These are phyloP conservation scores for Pseudomyrmex pallidus DNA, from an alignment of 1,140 invertebrate species.

Conservation along the genomic window DNA sequence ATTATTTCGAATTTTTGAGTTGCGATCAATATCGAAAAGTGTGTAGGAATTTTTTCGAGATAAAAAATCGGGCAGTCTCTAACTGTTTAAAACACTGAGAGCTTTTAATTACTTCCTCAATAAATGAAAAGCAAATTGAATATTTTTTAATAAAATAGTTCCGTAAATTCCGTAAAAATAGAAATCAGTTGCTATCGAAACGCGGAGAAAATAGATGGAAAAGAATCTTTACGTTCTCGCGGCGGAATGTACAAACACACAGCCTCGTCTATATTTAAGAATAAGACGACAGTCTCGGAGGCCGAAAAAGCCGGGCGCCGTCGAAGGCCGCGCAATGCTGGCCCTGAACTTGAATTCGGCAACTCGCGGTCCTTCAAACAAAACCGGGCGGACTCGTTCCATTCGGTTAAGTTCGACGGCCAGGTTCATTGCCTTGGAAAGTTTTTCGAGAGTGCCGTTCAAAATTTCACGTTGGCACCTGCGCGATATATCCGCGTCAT, in stretches of 20 bases:
- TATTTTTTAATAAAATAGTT: too few species aligned
- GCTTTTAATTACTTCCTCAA: too few species aligned
- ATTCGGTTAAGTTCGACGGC: constrained; percentile 51
- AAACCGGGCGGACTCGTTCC: constrained; percentile 45
- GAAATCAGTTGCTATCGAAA: too few species aligned
- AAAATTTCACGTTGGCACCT: constrained; percentile 67
- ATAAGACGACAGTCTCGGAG: neutral
- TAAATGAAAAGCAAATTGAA: too few species aligned
- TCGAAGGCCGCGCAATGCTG: constrained; percentile 41
- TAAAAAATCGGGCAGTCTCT: too few species aligned
- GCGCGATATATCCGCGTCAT: constrained; percentile 41
- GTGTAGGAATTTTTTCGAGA: too few species aligned
- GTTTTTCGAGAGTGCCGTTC: constrained; percentile 73
- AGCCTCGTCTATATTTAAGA: neutral
- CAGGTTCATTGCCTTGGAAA: constrained; percentile 79
- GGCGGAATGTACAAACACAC: neutral
- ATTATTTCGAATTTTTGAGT: too few species aligned
- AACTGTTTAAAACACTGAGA: too few species aligned
- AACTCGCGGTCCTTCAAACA: constrained; percentile 35
- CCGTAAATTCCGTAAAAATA: too few species aligned
- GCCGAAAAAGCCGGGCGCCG: neutral
- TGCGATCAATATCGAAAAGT: too few species aligned
- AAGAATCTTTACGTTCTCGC: neutral
- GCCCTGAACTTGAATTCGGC: constrained; percentile 77
- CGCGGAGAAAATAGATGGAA: neutral